These are phyloP conservation scores for Tautogolabrus adspersus DNA, from an alignment of 2,113 vertebrate species.

Conservation along the genomic window DNA sequence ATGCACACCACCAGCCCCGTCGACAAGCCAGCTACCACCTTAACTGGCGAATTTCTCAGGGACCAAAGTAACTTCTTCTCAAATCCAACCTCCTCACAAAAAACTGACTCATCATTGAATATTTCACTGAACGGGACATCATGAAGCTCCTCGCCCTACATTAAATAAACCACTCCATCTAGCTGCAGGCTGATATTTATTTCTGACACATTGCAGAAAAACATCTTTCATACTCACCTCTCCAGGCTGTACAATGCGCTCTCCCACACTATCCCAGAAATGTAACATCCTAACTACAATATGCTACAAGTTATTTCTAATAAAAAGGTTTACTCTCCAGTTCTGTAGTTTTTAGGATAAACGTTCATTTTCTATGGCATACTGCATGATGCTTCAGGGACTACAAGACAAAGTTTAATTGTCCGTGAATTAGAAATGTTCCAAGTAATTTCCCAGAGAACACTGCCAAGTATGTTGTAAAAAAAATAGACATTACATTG, in stretches of 20 bases:
- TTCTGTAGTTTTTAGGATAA: not conserved
- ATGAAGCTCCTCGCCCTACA: not conserved
- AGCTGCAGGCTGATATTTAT: not conserved
- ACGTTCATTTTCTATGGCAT: not conserved
- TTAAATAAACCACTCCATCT: slow-evolving; percentile 8
- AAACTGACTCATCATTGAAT: slow-evolving; percentile 15
- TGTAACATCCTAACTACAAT: slow-evolving; percentile 1
- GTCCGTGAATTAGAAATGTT: not conserved
- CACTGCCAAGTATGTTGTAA: not conserved
- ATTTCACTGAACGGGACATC: slow-evolving; percentile 26
- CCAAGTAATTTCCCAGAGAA: not conserved
- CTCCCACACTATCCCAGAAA: not conserved
- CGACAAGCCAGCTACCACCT: no score
- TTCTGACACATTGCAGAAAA: slow-evolving; percentile 14
- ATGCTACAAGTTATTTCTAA: not conserved
- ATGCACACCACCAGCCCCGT: no score
- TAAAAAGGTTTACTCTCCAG: not conserved
- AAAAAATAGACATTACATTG: not conserved
- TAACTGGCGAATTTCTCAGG: no score
- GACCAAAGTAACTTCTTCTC: no score
- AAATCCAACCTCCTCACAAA: no score
- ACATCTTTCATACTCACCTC: slow-evolving; percentile 7
- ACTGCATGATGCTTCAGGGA: not conserved
- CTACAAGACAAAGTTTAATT: not conserved
- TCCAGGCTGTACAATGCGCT: not conserved